Evolutionary conservation across 1,140 invertebrate genomes (phyloP).

Genomic region (Bombus fervidus): DNA sequence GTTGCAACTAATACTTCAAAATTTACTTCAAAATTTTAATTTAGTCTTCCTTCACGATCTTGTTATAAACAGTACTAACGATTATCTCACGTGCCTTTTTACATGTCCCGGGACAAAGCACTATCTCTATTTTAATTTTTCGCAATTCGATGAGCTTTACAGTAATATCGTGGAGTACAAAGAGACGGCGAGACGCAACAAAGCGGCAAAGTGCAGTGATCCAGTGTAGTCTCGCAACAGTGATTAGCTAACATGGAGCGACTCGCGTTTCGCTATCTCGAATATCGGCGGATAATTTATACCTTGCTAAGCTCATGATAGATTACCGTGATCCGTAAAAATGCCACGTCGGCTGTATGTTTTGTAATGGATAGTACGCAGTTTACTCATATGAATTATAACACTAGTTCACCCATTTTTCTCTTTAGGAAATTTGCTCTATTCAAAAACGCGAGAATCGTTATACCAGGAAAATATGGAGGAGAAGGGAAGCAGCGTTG

Average conservation of each 20-base stretch:
- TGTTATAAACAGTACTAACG: too few relatives aligned
- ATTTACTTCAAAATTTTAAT: too few relatives aligned
- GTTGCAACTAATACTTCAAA: too few relatives aligned
- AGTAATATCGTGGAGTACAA: neutral
- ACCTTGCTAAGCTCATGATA: neutral
- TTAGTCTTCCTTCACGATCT: too few relatives aligned
- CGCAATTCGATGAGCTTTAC: neutral
- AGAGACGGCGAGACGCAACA: too few relatives aligned
- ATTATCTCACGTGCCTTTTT: too few relatives aligned
- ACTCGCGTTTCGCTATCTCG: neutral
- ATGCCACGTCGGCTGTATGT: neutral
- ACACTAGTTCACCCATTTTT: neutral
- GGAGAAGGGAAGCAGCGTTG: neutral
- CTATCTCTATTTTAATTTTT: too few relatives aligned
- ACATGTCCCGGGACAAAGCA: too few relatives aligned
- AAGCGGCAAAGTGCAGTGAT: too few relatives aligned
- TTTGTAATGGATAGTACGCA: neutral
- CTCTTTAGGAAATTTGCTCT: neutral
- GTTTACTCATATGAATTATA: neutral
- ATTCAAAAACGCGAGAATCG: neutral
- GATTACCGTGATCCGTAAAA: slow-evolving; percentile 24
- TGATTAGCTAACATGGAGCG: slow-evolving; percentile 13
- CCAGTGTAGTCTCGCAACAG: neutral
- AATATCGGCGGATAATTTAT: slow-evolving; percentile 29
- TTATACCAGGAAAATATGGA: neutral